Evolutionary conservation across 2,113 vertebrate species (phyloP), one percentile per base, ranked within the genome.

Genomic region (Bos javanicus): DNA sequence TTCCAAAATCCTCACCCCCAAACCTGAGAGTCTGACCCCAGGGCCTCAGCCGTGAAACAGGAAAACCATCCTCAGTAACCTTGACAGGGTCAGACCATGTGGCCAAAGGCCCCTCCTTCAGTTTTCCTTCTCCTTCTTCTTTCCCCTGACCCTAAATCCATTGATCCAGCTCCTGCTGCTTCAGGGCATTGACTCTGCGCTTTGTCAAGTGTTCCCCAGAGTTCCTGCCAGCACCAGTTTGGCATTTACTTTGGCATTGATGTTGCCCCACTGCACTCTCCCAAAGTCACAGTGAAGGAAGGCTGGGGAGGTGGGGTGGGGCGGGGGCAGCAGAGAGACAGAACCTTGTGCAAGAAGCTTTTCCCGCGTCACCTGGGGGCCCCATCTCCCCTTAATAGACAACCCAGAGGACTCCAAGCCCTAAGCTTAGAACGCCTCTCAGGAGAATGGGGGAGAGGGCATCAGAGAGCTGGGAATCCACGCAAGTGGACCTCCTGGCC

Each of bases 161-260:
- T 0, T 28, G 13, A 39, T 54, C 87, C 7, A 33, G n/a, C 26
- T 87, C 62, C 50, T 39, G 13, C 59, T 85, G 46, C 86, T 78
- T 25, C 5, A 33, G 83, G 36, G 17, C 39, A 46, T 43, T 94
- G 92, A 54, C 94, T 91, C 50, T 95, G 57, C n/a, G 43, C 67
- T 76, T 82, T 83, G 33, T 30, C 57, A 64, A 60, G 16, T 82
- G 10, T 88, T 97, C 90, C 26, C 74, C 76, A 60, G 57, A 60
- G 25, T 64, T 43, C 64, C 13, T 50, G 84, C 85, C 62, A 90
- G 33, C 30, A 28, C 56, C 7, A 8, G 36, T 16, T 36, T 43
- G 67, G 9, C 78, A 62, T 96, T 95, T 93, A 90, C 46, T 93
- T 67, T 97, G 96, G 83, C 87, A 16, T 21, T 9, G 28, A 50